Evolutionary conservation across 2,888 invertebrate genomes (phyloP).

Genomic region (Papilio gigon): DNA sequence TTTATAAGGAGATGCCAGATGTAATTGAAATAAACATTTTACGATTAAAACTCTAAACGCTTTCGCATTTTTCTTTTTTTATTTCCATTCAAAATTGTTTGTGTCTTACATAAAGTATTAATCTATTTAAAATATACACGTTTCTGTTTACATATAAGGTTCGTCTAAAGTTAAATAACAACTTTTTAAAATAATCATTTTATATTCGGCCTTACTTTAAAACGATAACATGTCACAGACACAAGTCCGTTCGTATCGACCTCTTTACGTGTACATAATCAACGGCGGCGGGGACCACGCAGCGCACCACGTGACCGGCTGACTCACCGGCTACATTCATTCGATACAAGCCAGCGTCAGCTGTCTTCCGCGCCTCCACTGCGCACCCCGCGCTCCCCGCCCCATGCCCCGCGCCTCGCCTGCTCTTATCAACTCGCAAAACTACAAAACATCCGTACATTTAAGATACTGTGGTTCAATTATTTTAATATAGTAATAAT

Average conservation of each 20-base stretch:
- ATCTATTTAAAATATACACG: no score
- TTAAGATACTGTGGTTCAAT: background rate
- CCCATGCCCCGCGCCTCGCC: background rate
- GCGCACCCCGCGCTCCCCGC: background rate
- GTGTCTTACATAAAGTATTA: background rate
- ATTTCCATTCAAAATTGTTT: background rate
- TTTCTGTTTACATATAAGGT: no score
- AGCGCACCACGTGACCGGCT: slow-evolving; percentile 40
- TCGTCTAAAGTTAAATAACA: background rate
- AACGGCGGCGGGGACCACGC: slow-evolving; percentile 39
- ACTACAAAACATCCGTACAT: slow-evolving; percentile 32
- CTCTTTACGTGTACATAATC: slow-evolving; percentile 22
- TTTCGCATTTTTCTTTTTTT: background rate
- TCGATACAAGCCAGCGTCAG: slow-evolving; percentile 56
- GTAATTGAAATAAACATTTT: slow-evolving; percentile 13
- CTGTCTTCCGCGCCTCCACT: slow-evolving; percentile 48
- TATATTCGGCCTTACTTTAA: background rate
- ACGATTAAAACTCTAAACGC: background rate
- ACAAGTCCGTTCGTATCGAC: slow-evolving; percentile 6
- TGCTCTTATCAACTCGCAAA: slow-evolving; percentile 35
- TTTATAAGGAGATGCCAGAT: background rate
- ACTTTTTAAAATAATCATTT: background rate
- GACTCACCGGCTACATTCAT: slow-evolving; percentile 51
- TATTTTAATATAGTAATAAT: background rate
- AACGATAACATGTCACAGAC: background rate